Evolutionary conservation across 37 sponge, comb jelly and placozoan species (phyloP), one percentile per base, ranked within the genome.

Genomic region (Chondrilla cf. caribensis): DNA sequence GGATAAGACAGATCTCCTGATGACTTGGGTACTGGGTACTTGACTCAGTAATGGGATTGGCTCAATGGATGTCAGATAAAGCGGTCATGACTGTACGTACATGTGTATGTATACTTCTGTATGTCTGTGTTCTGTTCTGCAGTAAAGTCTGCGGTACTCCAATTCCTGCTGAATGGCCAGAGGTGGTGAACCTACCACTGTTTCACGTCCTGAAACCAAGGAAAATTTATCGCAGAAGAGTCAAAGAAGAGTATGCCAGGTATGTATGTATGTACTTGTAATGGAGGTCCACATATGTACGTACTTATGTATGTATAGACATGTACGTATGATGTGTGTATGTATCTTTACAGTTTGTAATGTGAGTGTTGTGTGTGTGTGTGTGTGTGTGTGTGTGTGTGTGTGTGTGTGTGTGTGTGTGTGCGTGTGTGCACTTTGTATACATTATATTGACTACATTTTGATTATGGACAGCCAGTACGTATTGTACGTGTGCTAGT

Each of bases 81-180:
- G n/a, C n/a, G n/a, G n/a, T n/a, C n/a, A n/a, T n/a, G n/a, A n/a
- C n/a, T n/a, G n/a, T n/a, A n/a, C n/a, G 51, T 47, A 47, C 29
- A 18, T 58, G 19, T 9, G 19, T 57, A 11, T 58, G 60, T 31
- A 19, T 58, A 2, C n/a, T n/a, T n/a, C n/a, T n/a, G n/a, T n/a
- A n/a, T n/a, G n/a, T n/a, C n/a, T n/a, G n/a, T n/a, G 2, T 33
- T 81, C 7, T 73, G 33, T 79, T 24, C 25, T 36, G 2, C 38
- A 92, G 98, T 70, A 89, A 89, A 19, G 73, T 93, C 7, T 97
- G 98, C 87, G 98, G 98, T 0, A 93, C 95, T 8, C 98, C 98
- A 2, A 84, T 86, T 8, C 95, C 95, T 24, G 95, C 94, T 51
- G 91, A 92, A 14, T 97, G 98, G 98, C 98, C 95, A 0, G 91